Base-by-base conservation (phyloP, 2,888 invertebrate species). In the Epirrita christyi region DNA sequence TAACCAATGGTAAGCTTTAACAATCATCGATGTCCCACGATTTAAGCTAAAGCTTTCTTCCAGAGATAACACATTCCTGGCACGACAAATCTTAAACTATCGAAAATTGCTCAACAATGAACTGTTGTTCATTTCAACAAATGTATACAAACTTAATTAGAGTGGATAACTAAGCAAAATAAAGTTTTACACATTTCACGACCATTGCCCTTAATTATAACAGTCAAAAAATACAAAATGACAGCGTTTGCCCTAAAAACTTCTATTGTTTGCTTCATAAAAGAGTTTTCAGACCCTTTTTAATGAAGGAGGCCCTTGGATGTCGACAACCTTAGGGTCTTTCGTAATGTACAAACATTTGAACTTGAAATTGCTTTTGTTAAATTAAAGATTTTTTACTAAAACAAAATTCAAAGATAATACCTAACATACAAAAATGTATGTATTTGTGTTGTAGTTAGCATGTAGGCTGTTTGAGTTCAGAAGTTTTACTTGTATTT, bases 241-340 rank as follows among this genome's bases (percentile, higher is more conserved):
- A 57, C 63, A 57, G 53, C 49, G 37, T 56, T 55, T 49, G 29
- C 56, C 64, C 63, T 14, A 59, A 56, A n/a, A 67, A 67, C 68
- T 74, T 63, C 61, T 66, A 62, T 69, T 71, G 62, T 70, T 68
- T 55, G 59, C 44, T 48, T 49, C 53, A 56, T 61, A 62, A 68
- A 66, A 64, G 65, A 68, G 61, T 64, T 59, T 67, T 61, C 43
- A 32, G 64, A 45, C 53, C 68, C 59, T 67, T 71, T 75, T 71
- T 73, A 73, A 76, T 75, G 66, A 69, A 68, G 63, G 49, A 42
- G 61, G 43, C 59, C 55, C 49, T 56, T 54, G 11, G 45, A 46
- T 42, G 47, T 32, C 55, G 15, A 59, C 55, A 51, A 59, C 47
- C 59, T 47, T 15, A 47, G 58, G 44, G 37, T 21, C 40, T 57